These are phyloP conservation scores for Chouioia cunea DNA, from an alignment of 2,888 invertebrate species.

Conservation along the genomic window DNA sequence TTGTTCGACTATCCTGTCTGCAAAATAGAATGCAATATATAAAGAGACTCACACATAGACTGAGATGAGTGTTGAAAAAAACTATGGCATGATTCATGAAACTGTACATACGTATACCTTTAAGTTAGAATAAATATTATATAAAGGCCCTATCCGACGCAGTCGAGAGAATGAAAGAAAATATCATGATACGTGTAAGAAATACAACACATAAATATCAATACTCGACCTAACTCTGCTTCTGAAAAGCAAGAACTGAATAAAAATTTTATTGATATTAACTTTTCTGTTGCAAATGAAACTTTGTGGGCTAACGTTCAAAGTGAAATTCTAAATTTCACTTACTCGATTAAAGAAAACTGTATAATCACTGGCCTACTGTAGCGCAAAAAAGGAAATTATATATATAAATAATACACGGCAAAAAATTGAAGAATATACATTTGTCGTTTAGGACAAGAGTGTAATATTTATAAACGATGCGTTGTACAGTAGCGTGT, in stretches of 20 bases:
- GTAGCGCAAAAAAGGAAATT: constrained; percentile 32
- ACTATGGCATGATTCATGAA: constrained; percentile 45
- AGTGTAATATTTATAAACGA: constrained; percentile 40
- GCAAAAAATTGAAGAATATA: constrained; percentile 5
- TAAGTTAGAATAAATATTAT: constrained; percentile 37
- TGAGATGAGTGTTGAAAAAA: constrained; percentile 43
- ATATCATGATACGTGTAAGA: constrained; percentile 26
- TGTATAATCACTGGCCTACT: constrained; percentile 45
- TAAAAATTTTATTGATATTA: constrained; percentile 10
- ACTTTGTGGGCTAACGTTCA: constrained; percentile 4
- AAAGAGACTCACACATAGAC: constrained; percentile 43
- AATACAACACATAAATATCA: constrained; percentile 31
- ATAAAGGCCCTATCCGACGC: constrained; percentile 27
- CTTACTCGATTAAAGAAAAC: constrained; percentile 12
- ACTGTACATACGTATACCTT: constrained; percentile 44
- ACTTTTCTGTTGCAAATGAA: constrained; percentile 13
- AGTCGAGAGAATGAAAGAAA: constrained; percentile 23
- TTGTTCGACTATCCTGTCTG: constrained; percentile 43
- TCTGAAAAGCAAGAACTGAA: constrained; percentile 34
- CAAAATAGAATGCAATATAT: constrained; percentile 38
- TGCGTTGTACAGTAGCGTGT: constrained; percentile 46
- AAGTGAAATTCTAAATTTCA: constrained; percentile 31
- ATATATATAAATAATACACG: constrained; percentile 31
- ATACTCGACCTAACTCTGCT: constrained; percentile 43
- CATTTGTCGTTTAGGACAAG: constrained; percentile 31